phyloP scores from a whole-genome alignment of 2,888 invertebrate genomes.

The Scrobipalpa costella region DNA sequence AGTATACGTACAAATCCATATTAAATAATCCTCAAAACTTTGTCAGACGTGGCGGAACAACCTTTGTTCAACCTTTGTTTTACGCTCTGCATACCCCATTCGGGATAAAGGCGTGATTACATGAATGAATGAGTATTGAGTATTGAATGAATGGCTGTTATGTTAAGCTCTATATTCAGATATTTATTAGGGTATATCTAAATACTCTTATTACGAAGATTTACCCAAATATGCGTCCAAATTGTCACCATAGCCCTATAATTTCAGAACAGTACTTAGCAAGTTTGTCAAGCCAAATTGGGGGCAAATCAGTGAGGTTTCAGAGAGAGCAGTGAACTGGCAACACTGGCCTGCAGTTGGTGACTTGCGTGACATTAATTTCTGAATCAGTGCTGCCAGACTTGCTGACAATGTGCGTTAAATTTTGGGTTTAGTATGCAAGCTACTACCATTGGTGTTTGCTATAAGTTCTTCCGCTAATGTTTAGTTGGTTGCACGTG shows the following conservation, averaged over 20 bases:
- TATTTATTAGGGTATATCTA: too few species aligned
- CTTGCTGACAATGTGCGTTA: conserved; percentile 7
- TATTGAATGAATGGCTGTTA: too few species aligned
- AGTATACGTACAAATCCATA: too few species aligned
- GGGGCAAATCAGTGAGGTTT: not conserved
- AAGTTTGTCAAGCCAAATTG: not conserved
- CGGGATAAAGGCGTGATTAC: too few species aligned
- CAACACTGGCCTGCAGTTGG: not conserved
- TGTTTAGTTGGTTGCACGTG: too few species aligned
- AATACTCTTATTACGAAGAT: too few species aligned
- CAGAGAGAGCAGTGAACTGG: conserved; percentile 6
- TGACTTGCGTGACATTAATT: not conserved
- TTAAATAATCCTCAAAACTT: too few species aligned
- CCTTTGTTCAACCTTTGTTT: too few species aligned
- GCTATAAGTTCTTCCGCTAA: not conserved
- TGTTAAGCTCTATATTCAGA: too few species aligned
- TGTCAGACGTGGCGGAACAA: too few species aligned
- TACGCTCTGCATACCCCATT: too few species aligned
- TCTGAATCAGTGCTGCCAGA: not conserved
- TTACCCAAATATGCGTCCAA: not conserved
- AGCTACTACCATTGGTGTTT: not conserved
- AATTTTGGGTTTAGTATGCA: conserved; percentile 4
- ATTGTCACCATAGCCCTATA: not conserved
- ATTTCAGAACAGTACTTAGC: not conserved
- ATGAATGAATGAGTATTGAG: too few species aligned